A percentile compares a stretch with the other conserved stretches of the same genome.
These are phyloP conservation scores for Drosophila hydei DNA, from an alignment of 1,140 invertebrate genomes.

Conservation along the genomic window DNA sequence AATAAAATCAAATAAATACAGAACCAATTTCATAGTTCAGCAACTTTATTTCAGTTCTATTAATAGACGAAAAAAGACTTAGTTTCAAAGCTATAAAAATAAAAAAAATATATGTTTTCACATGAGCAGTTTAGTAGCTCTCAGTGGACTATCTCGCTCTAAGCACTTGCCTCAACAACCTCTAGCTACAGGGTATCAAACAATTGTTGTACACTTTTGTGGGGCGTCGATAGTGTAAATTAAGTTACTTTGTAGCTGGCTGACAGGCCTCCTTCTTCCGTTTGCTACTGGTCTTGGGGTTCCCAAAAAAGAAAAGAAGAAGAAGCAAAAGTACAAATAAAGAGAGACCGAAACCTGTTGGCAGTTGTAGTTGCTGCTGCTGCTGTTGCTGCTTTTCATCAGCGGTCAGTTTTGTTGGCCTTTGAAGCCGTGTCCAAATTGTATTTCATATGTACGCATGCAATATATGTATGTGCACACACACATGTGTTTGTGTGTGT, in stretches of 20 bases:
- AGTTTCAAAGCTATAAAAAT: too few relatives aligned
- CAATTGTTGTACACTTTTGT: conserved; percentile 64
- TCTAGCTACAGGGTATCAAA: conserved; percentile 1
- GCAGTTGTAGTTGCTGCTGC: not conserved
- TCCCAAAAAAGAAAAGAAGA: conserved; percentile 17
- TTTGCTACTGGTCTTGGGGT: conserved; percentile 69
- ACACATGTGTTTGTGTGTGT: conserved; percentile 9
- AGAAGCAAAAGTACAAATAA: conserved; percentile 7
- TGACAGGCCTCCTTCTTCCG: conserved; percentile 61
- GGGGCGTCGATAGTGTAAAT: conserved; percentile 59
- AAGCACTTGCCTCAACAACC: too few relatives aligned
- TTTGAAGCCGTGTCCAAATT: conserved; percentile 21
- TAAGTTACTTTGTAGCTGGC: conserved; percentile 71
- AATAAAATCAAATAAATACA: too few relatives aligned
- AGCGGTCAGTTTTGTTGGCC: conserved; percentile 30
- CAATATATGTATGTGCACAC: not conserved
- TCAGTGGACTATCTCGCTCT: too few relatives aligned
- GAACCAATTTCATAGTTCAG: too few relatives aligned
- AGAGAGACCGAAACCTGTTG: conserved; percentile 59
- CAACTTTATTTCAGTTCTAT: too few relatives aligned
- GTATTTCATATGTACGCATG: not conserved
- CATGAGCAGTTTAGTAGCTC: too few relatives aligned
- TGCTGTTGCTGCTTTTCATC: conserved; percentile 38
- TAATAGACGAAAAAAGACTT: too few relatives aligned
- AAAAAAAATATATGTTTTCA: too few relatives aligned